Base-by-base conservation (phyloP, 2,113 vertebrate genomes). In the Crypturellus undulatus region DNA sequence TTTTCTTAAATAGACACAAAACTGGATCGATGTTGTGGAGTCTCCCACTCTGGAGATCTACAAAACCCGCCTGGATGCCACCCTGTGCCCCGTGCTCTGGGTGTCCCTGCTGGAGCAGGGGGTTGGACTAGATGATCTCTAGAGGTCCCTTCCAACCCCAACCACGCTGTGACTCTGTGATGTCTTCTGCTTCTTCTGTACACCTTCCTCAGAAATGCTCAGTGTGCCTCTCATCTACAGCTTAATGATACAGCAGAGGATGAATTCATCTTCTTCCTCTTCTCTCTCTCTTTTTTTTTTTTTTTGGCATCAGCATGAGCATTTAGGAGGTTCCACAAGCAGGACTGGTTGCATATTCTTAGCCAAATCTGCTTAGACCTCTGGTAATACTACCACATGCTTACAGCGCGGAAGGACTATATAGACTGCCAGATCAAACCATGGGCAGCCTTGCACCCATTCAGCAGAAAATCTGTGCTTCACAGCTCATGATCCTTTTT, bases 371-470 rank as follows among this genome's bases (percentile, higher is more conserved):
- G 49, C 49, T 49, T 49, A 49, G 34, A 16, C 12, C 25, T 34
- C 32, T 67, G 6, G 42, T 54, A 38, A 70, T 42, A 30, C 69
- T 4, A 15, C n/a, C 4, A 3, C 2, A 1, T 19, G 3, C 47
- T 28, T 34, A 13, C 76, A 56, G 2, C 18, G 70, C n/a, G 70
- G n/a, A 36, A 56, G 65, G 5, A 16, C 4, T 14, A 9, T 3
- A 11, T 22, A 20, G 10, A 25, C 3, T 60, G 79, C 9, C 62
- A 62, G 15, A 58, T 32, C 21, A 54, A 88, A 11, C n/a, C 36
- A 1, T 0, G 0, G 21, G 14, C 30, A 56, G 30, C 16, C 15
- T 19, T 21, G 42, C 4, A 36, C 43, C 7, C 4, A 9, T 63
- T 40, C 16, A 34, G 28, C 24, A 49, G 42, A 6, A 78, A 8